Base-by-base conservation (phyloP, 1,140 invertebrate genomes). In the Bradysia coprophila region DNA sequence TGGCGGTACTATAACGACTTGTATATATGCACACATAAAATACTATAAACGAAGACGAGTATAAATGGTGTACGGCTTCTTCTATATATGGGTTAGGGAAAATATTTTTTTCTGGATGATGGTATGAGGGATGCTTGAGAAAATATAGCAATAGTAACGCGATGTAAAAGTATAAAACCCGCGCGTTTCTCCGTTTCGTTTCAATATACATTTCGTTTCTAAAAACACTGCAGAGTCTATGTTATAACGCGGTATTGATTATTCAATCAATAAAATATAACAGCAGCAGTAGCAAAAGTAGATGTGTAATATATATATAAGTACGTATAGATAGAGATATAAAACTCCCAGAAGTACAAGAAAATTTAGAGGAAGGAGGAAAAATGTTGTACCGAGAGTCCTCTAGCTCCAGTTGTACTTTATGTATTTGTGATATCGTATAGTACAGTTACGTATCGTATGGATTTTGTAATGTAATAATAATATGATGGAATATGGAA, bases 191-290 rank as follows among this genome's bases (percentile, higher is more conserved):
- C 24, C 24, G 24, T 28, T 28, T 28, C 24, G 24, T 28, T 28
- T 13, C 6, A 8, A 8, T 13, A 13, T 28, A 28, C 13, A 28
- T 28, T 28, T 28, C 24, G 24, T 28, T 28, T 28, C 24, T 28
- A 28, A 28, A 28, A 28, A 28, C 24, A 28, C 24, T 28, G 24
- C 24, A 28, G 24, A 28, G 24, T 28, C 24, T 28, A 28, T 28
- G 24, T 28, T 28, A 28, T 28, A 28, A 16, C 33, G 36, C 36
- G 36, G 18, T 38, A 38, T 38, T 38, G 36, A 38, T 38, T 38
- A 38, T 38, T 38, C 36, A 38, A 38, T 38, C 36, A 38, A 38
- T 38, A 38, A 38, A 18, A 38, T 28, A 28, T 28, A 28, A 28
- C 24, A 28, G 24, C 24, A 28, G 24, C 24, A 28, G 24, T 28